A percentile compares a stretch with the other conserved stretches of the same genome.
phyloP scores from a whole-genome alignment of 2,888 invertebrate genomes.

The Dimorphilus gyrociliatus region DNA sequence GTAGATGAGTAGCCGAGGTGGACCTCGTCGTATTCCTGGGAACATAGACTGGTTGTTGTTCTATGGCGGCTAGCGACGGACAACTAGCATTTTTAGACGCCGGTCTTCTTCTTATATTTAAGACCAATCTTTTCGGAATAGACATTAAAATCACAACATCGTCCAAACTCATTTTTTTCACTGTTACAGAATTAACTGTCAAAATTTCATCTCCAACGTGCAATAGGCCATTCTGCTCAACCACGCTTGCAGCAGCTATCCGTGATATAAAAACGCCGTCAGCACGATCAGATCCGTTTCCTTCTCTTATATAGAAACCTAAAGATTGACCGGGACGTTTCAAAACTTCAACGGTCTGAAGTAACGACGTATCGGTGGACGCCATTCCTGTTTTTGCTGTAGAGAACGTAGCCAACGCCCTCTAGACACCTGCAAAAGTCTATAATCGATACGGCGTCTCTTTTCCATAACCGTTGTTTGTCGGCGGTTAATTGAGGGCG shows the following conservation, averaged over 20 bases:
- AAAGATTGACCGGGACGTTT: conserved; percentile 95
- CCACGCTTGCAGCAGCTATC: conserved; percentile 85
- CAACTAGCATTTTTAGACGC: conserved; percentile 16
- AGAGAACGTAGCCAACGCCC: too few relatives aligned
- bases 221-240: conserved; percentile 88
- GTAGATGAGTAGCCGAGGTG: too few relatives aligned
- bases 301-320: conserved; percentile 91
- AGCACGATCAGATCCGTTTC: conserved; percentile 85
- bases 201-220: conserved; percentile 96
- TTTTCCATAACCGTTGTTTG: too few relatives aligned
- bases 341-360: conserved; percentile 70
- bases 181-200: conserved; percentile 92
- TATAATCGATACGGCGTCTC: too few relatives aligned
- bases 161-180: conserved; percentile 90
- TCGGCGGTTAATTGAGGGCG: too few relatives aligned
- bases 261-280: conserved; percentile 96
- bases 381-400: too few relatives aligned
- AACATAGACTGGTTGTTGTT: too few relatives aligned
- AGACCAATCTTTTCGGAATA: conserved; percentile 80
- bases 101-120: conserved; percentile 52
- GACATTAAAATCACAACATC: conserved; percentile 99
- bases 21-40: too few relatives aligned
- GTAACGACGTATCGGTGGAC: too few relatives aligned
- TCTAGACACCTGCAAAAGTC: too few relatives aligned
- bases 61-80: conserved; percentile 18